Percentiles rank a stretch among this genome's conserved stretches.
phyloP scores from a whole-genome alignment of 2,797 vertebrate species.

The Rhynchonycteris naso region DNA sequence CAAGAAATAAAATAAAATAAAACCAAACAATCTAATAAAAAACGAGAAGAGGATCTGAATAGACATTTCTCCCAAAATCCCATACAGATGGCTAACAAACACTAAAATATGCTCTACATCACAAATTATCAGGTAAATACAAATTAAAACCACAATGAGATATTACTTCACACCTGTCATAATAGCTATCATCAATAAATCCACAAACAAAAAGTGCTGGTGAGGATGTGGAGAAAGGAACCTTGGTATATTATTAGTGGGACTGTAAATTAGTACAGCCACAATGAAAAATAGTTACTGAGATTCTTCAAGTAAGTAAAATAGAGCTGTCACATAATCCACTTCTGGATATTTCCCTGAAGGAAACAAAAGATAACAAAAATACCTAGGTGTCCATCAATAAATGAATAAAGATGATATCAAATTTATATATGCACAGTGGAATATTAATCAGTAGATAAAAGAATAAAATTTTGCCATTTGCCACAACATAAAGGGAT shows the following conservation, averaged over 20 bases:
- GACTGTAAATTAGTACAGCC: not conserved
- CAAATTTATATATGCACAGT: not conserved
- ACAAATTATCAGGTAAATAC: not conserved
- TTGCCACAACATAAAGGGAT: not conserved
- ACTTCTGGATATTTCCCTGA: not conserved
- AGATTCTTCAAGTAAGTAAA: not conserved
- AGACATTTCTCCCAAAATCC: not conserved
- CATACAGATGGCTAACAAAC: not conserved
- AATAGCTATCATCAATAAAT: not conserved
- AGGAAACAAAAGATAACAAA: not conserved
- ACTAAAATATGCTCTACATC: not conserved
- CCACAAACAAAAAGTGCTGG: not conserved
- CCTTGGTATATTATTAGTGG: not conserved
- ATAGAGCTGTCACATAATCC: not conserved
- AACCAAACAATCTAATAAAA: not conserved
- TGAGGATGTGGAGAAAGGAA: not conserved
- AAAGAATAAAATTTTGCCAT: not conserved
- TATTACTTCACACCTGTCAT: not conserved
- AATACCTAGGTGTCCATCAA: not conserved
- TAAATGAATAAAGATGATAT: not conserved
- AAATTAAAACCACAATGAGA: not conserved
- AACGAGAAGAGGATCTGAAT: not conserved
- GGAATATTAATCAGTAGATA: not conserved
- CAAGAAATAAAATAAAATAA: not conserved
- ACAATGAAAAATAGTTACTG: not conserved